Percentiles rank a stretch among this genome's conserved stretches.
Evolutionary conservation across 2,888 invertebrate genomes (phyloP).

Genomic region (Volucella inanis): DNA sequence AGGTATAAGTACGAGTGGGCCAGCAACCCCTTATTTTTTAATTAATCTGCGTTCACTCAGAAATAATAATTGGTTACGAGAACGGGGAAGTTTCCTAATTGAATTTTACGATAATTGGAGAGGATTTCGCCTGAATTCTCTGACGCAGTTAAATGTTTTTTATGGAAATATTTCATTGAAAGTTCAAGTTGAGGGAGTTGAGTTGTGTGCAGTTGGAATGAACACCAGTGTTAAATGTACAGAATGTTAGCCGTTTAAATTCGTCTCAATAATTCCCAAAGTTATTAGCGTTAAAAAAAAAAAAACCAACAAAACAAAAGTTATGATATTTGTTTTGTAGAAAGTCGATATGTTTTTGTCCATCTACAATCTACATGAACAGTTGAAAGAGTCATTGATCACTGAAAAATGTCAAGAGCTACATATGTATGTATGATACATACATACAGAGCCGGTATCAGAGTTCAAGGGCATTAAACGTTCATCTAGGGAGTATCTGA

Average conservation of each 20-base stretch:
- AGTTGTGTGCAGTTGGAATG: slow-evolving; percentile 1
- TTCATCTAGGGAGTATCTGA: no score
- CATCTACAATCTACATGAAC: neutral
- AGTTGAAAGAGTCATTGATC: no score
- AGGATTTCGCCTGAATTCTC: slow-evolving; percentile 56
- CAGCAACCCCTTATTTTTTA: no score
- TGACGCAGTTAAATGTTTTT: slow-evolving; percentile 51
- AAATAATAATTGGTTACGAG: slow-evolving; percentile 58
- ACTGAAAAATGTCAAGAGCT: no score
- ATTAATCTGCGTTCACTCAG: slow-evolving; percentile 42
- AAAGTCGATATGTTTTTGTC: neutral
- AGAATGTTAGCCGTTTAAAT: slow-evolving; percentile 63
- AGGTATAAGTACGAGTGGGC: no score
- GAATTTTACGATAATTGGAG: slow-evolving; percentile 64
- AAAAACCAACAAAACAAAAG: slow-evolving; percentile 1
- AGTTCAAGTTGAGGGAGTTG: slow-evolving; percentile 14
- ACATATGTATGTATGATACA: no score
- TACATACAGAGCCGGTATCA: no score
- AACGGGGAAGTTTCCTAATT: slow-evolving; percentile 63
- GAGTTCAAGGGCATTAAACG: no score
- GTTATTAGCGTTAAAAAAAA: slow-evolving; percentile 43
- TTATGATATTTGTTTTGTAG: slow-evolving; percentile 7
- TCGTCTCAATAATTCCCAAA: slow-evolving; percentile 58
- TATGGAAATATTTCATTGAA: slow-evolving; percentile 43
- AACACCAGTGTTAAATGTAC: slow-evolving; percentile 50